Conservation (phyloP, 2,113 vertebrate genomes). For the Seriola rivoliana region DNA sequence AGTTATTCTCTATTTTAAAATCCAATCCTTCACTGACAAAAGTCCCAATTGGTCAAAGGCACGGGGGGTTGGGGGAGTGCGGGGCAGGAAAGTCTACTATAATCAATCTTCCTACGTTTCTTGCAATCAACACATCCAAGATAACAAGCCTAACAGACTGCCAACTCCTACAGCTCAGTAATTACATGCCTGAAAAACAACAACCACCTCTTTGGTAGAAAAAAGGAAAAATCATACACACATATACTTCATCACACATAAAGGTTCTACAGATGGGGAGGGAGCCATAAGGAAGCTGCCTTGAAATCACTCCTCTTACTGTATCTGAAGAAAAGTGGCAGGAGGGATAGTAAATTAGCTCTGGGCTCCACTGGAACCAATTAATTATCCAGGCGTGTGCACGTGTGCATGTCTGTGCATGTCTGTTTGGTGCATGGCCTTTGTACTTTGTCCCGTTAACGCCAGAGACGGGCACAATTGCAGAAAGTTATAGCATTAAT, state of each 20-base stretch:
- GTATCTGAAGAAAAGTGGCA: conserved; percentile 71
- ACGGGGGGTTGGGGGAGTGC: background rate
- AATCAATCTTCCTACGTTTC: conserved; percentile 70
- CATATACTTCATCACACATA: conserved; percentile 42
- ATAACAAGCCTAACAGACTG: conserved; percentile 75
- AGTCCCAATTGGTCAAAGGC: conserved; percentile 37
- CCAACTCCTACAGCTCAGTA: conserved; percentile 69
- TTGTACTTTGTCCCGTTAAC: conserved; percentile 74
- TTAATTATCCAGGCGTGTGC: conserved; percentile 79
- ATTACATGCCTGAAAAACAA: conserved; percentile 76
- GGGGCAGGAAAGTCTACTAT: conserved; percentile 9
- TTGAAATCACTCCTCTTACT: conserved; percentile 53
- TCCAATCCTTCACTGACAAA: conserved; percentile 24
- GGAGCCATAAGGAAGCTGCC: conserved; percentile 55
- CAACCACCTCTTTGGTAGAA: conserved; percentile 37
- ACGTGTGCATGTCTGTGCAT: conserved; percentile 32
- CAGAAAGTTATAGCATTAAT: conserved; percentile 63
- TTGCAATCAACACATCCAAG: conserved; percentile 68
- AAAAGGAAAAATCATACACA: conserved; percentile 24
- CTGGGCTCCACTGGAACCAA: conserved; percentile 83
- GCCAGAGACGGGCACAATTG: conserved; percentile 56
- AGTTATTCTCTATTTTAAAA: background rate
- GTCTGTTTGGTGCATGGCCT: conserved; percentile 59
- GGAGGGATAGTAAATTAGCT: conserved; percentile 80
- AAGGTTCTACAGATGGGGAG: conserved; percentile 46